phyloP scores from a whole-genome alignment of 2,888 invertebrate genomes.

The Scaptodrosophila latifasciaeformis region DNA sequence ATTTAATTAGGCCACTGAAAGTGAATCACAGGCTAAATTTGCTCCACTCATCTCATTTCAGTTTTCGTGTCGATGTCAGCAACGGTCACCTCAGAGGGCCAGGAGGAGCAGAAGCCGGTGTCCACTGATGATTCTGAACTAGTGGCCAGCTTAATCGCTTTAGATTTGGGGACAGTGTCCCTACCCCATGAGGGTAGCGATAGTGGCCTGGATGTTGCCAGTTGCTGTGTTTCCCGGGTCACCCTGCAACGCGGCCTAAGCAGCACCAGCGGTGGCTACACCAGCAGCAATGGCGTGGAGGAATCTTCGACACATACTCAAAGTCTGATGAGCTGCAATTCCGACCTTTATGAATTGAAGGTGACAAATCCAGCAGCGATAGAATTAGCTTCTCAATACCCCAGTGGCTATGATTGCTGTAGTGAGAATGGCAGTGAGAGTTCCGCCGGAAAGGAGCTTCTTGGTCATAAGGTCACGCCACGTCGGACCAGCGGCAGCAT shows the following conservation, averaged over 20 bases:
- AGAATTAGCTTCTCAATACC: not conserved
- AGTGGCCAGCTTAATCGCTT: slow-evolving; percentile 53
- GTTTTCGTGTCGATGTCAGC: slow-evolving; percentile 7
- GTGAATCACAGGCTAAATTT: slow-evolving; percentile 42
- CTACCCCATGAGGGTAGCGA: slow-evolving; percentile 81
- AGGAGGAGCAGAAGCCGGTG: slow-evolving; percentile 29
- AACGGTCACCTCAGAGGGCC: slow-evolving; percentile 37
- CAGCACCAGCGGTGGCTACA: slow-evolving; percentile 80
- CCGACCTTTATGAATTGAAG: slow-evolving; percentile 78
- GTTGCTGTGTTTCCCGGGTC: slow-evolving; percentile 63
- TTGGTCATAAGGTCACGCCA: slow-evolving; percentile 40
- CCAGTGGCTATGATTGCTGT: slow-evolving; percentile 73
- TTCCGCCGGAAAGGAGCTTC: slow-evolving; percentile 79
- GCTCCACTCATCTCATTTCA: not conserved
- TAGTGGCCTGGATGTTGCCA: slow-evolving; percentile 85
- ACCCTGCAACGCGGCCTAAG: slow-evolving; percentile 78
- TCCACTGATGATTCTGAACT: slow-evolving; percentile 42
- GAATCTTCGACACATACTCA: slow-evolving; percentile 21
- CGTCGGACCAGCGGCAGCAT: slow-evolving; percentile 64
- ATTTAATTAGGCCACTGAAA: slow-evolving; percentile 39
- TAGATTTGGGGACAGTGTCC: slow-evolving; percentile 50
- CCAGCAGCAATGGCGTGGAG: slow-evolving; percentile 77
- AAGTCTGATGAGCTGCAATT: slow-evolving; percentile 85
- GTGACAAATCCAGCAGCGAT: slow-evolving; percentile 78
- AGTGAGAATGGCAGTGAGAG: slow-evolving; percentile 87